Conservation (phyloP, 2,113 vertebrate genomes). For the Natator depressus region DNA sequence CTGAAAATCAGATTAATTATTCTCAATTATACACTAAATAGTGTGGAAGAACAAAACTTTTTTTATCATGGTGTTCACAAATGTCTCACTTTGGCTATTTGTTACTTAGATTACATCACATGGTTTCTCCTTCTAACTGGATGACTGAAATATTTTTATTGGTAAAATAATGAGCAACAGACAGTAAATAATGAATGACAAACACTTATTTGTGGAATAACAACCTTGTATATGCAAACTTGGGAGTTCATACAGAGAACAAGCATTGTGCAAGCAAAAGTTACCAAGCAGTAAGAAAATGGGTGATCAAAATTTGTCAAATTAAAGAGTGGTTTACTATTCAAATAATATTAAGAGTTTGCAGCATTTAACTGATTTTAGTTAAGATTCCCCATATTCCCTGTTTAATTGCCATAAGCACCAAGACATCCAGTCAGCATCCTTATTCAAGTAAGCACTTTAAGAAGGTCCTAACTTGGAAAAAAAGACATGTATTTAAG, state of each 20-base stretch:
- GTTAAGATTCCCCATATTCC: not conserved
- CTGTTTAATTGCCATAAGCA: not conserved
- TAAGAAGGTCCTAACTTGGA: not conserved
- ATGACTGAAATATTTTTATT: not conserved
- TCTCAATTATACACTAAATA: not conserved
- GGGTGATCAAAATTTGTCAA: not conserved
- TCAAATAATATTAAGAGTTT: not conserved
- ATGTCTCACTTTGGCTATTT: not conserved
- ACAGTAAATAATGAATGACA: not conserved
- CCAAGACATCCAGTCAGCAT: not conserved
- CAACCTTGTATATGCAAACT: not conserved
- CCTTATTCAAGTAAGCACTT: not conserved
- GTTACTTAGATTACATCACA: not conserved
- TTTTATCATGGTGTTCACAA: not conserved
- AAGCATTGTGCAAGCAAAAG: not conserved
- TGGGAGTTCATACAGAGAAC: not conserved
- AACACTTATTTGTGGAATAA: not conserved
- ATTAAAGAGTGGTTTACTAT: not conserved
- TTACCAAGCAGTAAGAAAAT: not conserved
- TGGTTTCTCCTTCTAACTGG: not conserved
- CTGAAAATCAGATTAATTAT: not conserved
- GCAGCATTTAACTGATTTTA: not conserved
- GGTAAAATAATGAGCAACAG: not conserved
- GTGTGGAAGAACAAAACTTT: not conserved
- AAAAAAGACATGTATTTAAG: not conserved